Evolutionary conservation across 2,113 vertebrate species (phyloP), one percentile per base, ranked within the genome.

Genomic region (Perca flavescens): DNA sequence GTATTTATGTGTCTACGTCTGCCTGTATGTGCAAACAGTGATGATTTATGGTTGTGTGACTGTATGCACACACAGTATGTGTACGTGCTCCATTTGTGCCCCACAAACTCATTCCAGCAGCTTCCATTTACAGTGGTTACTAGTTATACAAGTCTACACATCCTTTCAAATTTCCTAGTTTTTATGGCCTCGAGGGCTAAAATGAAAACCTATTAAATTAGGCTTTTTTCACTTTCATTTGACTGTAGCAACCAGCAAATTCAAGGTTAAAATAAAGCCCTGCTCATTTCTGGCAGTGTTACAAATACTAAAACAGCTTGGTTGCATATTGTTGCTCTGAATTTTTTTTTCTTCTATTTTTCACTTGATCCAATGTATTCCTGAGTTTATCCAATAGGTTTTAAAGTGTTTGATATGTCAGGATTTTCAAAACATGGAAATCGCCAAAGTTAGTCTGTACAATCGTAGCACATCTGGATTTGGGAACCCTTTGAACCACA

Each of bases 191-290:
- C 2, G 0, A 75, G 85, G 70, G 71, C 62, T 79, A 63, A 81
- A 83, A 80, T 72, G 58, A 83, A 84, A 86, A 84, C 46, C 76
- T 36, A 88, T 86, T 82, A 85, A 89, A 88, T 80, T 54, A 22
- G 16, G 6, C 4, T 58, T 52, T 64, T 70, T 64, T 67, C 19
- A 6, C 47, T 84, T 76, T 78, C 11, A 28, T 84, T 87, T 87
- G 21, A 73, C 49, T 81, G 56, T 4, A 65, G 57, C 11, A 72
- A 77, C 61, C 75, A 58, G 81, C 53, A 25, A 74, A 77, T 17
- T 69, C 69, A 83, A 88, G 84, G 79, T 90, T 80, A 75, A 85
- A 88, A 80, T 76, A 67, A 62, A 79, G 58, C 74, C 50, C n/a
- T 17, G 72, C 76, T 88, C 75, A 76, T 22, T 69, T 79, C 17